phyloP scores from a whole-genome alignment of 2,888 invertebrate genomes.

The Epiblema foenella region DNA sequence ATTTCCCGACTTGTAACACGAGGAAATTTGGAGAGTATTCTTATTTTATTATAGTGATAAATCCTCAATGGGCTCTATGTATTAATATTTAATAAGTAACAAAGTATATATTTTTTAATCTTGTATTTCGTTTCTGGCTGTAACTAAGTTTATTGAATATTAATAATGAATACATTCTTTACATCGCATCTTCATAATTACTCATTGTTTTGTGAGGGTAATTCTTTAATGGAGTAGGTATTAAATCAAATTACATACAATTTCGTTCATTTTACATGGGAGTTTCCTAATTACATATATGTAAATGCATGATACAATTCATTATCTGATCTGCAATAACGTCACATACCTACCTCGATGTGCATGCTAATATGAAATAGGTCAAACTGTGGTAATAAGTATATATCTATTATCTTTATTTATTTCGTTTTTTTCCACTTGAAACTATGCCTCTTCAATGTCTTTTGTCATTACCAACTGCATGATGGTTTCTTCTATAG shows the following conservation, averaged over 20 bases:
- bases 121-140: not conserved
- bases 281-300: not conserved
- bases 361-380: slow-evolving; percentile 32
- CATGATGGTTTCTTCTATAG: slow-evolving; percentile 15
- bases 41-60: not conserved
- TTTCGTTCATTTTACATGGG: not conserved
- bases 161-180: slow-evolving; percentile 79
- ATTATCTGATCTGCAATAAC: slow-evolving; percentile 1
- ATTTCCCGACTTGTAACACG: slow-evolving; percentile 1
- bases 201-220: not conserved
- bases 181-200: slow-evolving; percentile 43
- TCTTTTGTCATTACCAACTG: slow-evolving; percentile 18
- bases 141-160: slow-evolving; percentile 6
- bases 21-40: not conserved
- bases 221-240: not conserved
- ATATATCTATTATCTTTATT: not conserved
- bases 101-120: not conserved
- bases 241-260: not conserved
- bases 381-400: slow-evolving; percentile 5
- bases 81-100: not conserved
- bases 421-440: not conserved
- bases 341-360: slow-evolving; percentile 2
- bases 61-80: not conserved
- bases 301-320: slow-evolving; percentile 27
- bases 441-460: slow-evolving; percentile 1